Conservation (phyloP, 2,113 vertebrate species). For the Prochilodus magdalenae region DNA sequence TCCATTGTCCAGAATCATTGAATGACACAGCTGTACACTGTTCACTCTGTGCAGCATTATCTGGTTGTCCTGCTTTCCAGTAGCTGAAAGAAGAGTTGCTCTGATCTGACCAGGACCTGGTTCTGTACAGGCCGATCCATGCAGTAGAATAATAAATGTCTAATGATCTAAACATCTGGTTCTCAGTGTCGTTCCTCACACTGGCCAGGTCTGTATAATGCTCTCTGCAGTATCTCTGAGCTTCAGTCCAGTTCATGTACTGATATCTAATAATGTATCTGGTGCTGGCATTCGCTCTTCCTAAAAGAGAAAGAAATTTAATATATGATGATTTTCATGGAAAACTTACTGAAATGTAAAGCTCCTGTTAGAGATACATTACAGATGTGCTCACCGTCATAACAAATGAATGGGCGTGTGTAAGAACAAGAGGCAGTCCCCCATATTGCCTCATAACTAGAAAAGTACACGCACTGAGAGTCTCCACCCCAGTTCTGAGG, state of each 20-base stretch:
- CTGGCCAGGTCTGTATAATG: slow-evolving; percentile 35
- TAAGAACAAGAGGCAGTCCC: no score
- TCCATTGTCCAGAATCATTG: slow-evolving; percentile 18
- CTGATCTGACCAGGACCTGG: slow-evolving; percentile 44
- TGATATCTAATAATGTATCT: background rate
- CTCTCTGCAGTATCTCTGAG: slow-evolving; percentile 33
- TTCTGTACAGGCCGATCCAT: slow-evolving; percentile 50
- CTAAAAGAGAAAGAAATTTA: slow-evolving; percentile 1
- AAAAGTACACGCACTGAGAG: no score
- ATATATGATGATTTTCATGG: no score
- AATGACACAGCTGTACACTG: slow-evolving; percentile 15
- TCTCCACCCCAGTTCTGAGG: no score
- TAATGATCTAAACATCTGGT: slow-evolving; percentile 13
- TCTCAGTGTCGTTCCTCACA: slow-evolving; percentile 34
- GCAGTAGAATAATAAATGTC: background rate
- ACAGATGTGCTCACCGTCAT: no score
- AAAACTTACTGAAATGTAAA: no score
- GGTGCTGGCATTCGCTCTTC: background rate
- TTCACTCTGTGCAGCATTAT: slow-evolving; percentile 16
- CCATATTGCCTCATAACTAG: no score
- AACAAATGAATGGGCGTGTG: no score
- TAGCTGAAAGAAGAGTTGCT: slow-evolving; percentile 40
- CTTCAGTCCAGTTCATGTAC: background rate
- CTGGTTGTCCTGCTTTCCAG: slow-evolving; percentile 24
- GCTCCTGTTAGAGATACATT: no score